Conservation (phyloP, 1,140 invertebrate species). For the Leptinotarsa texana region DNA sequence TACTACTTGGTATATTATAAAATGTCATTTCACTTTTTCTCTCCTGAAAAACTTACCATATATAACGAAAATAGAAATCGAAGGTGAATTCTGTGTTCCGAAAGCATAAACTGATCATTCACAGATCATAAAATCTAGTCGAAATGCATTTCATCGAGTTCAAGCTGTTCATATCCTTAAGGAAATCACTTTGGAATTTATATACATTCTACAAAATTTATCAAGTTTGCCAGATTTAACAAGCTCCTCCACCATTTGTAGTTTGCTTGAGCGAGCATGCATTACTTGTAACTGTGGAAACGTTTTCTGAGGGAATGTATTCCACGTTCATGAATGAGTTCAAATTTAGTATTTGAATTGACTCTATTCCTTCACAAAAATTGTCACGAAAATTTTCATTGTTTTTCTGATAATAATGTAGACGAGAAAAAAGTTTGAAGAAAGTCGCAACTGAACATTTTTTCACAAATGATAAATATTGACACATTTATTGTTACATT, state of each 20-base stretch:
- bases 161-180: slow-evolving; percentile 7
- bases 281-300: not conserved
- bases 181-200: slow-evolving; percentile 9
- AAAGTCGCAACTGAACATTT: too few relatives aligned
- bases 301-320: not conserved
- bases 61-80: not conserved
- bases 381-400: too few relatives aligned
- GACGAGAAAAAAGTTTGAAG: too few relatives aligned
- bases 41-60: too few relatives aligned
- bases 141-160: not conserved
- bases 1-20: too few relatives aligned
- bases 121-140: slow-evolving; percentile 15
- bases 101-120: slow-evolving; percentile 12
- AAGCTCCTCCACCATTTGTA: not conserved
- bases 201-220: slow-evolving; percentile 12
- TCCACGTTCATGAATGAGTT: not conserved
- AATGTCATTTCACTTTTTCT: too few relatives aligned
- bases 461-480: too few relatives aligned
- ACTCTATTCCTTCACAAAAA: too few relatives aligned
- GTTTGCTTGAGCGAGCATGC: not conserved
- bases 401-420: too few relatives aligned
- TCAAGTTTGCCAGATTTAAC: not conserved
- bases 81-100: not conserved
- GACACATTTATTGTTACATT: too few relatives aligned
- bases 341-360: too few relatives aligned